Conservation (phyloP, 1,140 invertebrate genomes). For the Drosophila hydei region DNA sequence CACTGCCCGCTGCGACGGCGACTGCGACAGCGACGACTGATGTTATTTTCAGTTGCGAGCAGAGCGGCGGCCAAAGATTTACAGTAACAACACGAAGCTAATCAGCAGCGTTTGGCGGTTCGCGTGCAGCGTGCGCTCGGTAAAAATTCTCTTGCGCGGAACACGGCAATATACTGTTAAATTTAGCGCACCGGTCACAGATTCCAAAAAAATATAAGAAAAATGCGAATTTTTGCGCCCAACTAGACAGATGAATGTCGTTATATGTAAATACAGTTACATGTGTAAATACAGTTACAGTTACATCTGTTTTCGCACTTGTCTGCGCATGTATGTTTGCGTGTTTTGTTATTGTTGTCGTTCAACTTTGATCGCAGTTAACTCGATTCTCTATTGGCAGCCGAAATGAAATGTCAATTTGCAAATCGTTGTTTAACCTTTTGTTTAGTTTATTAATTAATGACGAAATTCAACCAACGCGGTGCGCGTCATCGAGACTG, state of each 20-base stretch:
- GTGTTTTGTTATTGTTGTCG: slow-evolving; percentile 19
- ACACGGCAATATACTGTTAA: slow-evolving; percentile 51
- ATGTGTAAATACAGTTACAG: slow-evolving; percentile 1
- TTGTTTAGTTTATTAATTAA: slow-evolving; percentile 76
- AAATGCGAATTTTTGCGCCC: slow-evolving; percentile 20
- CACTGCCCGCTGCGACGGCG: slow-evolving; percentile 9
- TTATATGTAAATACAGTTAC: slow-evolving; percentile 7
- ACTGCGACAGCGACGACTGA: slow-evolving; percentile 44
- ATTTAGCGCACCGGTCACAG: slow-evolving; percentile 61
- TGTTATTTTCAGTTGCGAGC: slow-evolving; percentile 74
- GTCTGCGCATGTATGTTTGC: background rate
- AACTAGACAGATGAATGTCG: slow-evolving; percentile 35
- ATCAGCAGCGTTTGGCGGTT: slow-evolving; percentile 69
- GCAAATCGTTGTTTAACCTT: slow-evolving; percentile 68
- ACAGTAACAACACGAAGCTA: slow-evolving; percentile 77
- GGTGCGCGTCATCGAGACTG: slow-evolving; percentile 55
- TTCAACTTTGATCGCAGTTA: slow-evolving; percentile 32
- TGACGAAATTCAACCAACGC: slow-evolving; percentile 65
- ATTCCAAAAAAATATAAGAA: slow-evolving; percentile 34
- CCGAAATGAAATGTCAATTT: slow-evolving; percentile 56
- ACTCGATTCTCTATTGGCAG: slow-evolving; percentile 28
- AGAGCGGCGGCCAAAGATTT: slow-evolving; percentile 58
- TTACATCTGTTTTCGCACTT: slow-evolving; percentile 1
- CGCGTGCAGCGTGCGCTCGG: slow-evolving; percentile 64
- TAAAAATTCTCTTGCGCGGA: slow-evolving; percentile 37